Evolutionary conservation across 2,113 vertebrate genomes (phyloP).

Genomic region (cat (Felis catus)): F.catus_Fca126_mat1.0 CM031413.1:146745501-146746000

Average conservation of each 20-base stretch:
- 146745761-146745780: neutral
- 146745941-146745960: neutral
- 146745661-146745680: too few species aligned
- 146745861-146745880: neutral
- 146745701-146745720: neutral
- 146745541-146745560: accelerated
- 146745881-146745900: neutral
- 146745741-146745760: neutral
- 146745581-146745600: neutral
- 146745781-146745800: neutral
- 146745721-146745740: too few species aligned
- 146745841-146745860: neutral
- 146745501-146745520: neutral
- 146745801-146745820: neutral
- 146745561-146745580: accelerated
- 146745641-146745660: neutral
- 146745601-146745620: neutral
- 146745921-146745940: neutral
- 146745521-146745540: neutral
- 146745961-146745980: neutral
- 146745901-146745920: neutral
- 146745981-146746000: neutral
- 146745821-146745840: neutral
- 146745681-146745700: accelerated
- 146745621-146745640: neutral